phyloP scores from a whole-genome alignment of 1,140 invertebrate genomes.

The Ladona fulva region DNA sequence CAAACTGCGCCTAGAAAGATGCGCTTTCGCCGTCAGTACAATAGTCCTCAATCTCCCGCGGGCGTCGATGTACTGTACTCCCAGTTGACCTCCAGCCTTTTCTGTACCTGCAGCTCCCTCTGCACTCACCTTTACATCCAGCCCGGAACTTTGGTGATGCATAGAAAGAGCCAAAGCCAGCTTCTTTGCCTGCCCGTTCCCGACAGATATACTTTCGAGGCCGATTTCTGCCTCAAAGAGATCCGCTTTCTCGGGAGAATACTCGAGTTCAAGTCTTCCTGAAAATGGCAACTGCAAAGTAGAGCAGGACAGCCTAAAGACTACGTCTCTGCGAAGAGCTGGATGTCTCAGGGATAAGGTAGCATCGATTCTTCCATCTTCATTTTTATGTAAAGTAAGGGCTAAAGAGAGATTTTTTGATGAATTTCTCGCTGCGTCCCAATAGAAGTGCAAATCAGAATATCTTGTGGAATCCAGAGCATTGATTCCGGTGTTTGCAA shows the following conservation, averaged over 20 bases:
- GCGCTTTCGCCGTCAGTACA: not conserved
- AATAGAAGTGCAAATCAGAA: constrained; percentile 11
- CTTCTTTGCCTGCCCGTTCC: not conserved
- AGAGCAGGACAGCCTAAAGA: not conserved
- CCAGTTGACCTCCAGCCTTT: not conserved
- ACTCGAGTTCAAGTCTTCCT: constrained; percentile 13
- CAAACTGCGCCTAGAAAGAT: not conserved
- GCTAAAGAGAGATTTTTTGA: constrained; percentile 12
- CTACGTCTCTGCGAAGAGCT: constrained; percentile 12
- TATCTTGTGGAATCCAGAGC: not conserved
- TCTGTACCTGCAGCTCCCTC: not conserved
- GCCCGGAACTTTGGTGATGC: not conserved
- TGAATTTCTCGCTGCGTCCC: constrained; percentile 17
- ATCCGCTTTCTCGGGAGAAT: constrained; percentile 14
- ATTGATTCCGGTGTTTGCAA: not conserved
- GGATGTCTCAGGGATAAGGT: constrained; percentile 14
- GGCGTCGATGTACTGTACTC: constrained; percentile 16
- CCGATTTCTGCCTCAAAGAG: constrained; percentile 8
- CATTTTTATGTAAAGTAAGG: not conserved
- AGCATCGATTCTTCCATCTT: not conserved
- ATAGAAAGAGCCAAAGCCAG: not conserved
- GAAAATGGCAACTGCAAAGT: not conserved
- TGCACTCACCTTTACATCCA: not conserved
- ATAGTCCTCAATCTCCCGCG: not conserved
- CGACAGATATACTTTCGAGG: not conserved